Conservation (phyloP, 37 sponge, comb jelly and placozoan genomes). For the Agelas oroides region DNA sequence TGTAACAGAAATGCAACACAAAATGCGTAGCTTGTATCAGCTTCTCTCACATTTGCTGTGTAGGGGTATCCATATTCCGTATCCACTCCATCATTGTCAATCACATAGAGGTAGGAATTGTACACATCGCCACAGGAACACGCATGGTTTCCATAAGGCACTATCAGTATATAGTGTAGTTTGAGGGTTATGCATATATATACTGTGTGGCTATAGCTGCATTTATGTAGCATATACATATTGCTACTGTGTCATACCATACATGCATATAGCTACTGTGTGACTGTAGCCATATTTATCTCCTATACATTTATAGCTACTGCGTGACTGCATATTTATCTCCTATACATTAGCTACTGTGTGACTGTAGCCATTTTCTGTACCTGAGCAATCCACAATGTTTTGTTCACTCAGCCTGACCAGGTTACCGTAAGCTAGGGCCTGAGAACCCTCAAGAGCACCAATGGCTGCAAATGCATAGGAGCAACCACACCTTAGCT, state of each 20-base stretch:
- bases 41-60: constrained; percentile 15
- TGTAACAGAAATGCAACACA: too few species aligned
- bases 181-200: too few species aligned
- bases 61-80: constrained; percentile 17
- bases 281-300: too few species aligned
- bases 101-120: constrained; percentile 13
- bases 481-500: constrained; percentile 57
- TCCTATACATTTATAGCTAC: too few species aligned
- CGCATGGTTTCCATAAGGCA: constrained; percentile 31
- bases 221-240: neutral
- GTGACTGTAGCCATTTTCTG: too few species aligned
- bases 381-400: constrained; percentile 82
- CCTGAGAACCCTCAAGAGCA: constrained; percentile 66
- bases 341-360: too few species aligned
- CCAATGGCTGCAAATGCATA: constrained; percentile 71
- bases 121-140: constrained; percentile 16
- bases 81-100: constrained; percentile 26
- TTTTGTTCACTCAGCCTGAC: constrained; percentile 82
- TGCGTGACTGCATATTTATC: too few species aligned
- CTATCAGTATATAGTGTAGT: neutral
- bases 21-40: too few species aligned
- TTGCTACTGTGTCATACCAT: neutral
- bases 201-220: neutral
- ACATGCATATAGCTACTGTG: too few species aligned
- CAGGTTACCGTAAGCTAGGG: constrained; percentile 62